A percentile compares a stretch with the other conserved stretches of the same genome.
phyloP scores from a whole-genome alignment of 2,888 invertebrate genomes.

The Drosophila fungiperda region DNA sequence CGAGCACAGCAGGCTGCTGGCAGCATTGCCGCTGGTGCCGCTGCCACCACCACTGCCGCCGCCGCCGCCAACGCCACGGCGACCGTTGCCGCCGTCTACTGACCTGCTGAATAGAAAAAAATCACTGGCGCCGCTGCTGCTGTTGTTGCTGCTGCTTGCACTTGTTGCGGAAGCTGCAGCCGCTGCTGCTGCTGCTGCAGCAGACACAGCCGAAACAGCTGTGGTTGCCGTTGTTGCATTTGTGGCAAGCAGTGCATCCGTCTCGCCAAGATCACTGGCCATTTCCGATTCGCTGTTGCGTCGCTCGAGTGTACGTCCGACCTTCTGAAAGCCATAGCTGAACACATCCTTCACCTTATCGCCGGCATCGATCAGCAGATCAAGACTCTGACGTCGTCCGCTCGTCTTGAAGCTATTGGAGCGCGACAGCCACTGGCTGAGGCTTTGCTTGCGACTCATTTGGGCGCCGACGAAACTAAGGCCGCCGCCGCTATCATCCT shows the following conservation, averaged over 20 bases:
- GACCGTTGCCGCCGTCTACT: conserved; percentile 65
- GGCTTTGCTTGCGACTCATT: conserved; percentile 83
- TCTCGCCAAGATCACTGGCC: conserved; percentile 82
- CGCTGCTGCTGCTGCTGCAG: conserved; percentile 13
- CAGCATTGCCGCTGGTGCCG: conserved; percentile 10
- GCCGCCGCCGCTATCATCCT: conserved; percentile 71
- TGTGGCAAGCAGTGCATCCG: conserved; percentile 51
- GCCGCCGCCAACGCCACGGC: conserved; percentile 29
- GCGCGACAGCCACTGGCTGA: conserved; percentile 83
- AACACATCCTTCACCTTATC: conserved; percentile 93
- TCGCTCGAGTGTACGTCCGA: conserved; percentile 89
- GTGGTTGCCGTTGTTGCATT: conserved; percentile 14
- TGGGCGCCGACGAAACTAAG: conserved; percentile 70
- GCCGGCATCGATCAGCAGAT: conserved; percentile 91
- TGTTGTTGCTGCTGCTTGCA: conserved; percentile 18
- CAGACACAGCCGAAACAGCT: conserved; percentile 6
- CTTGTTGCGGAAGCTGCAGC: conserved; percentile 12
- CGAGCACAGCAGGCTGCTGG: conserved; percentile 73
- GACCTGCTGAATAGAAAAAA: conserved; percentile 85
- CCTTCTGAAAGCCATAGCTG: conserved; percentile 90
- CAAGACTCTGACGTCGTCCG: conserved; percentile 90
- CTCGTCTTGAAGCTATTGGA: conserved; percentile 83
- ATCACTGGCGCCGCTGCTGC: conserved; percentile 70
- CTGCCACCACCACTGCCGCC: conserved; percentile 20
- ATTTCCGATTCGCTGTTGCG: conserved; percentile 90